Base-by-base conservation (phyloP, 2,113 vertebrate species). In the Boulengeromyrus knoepffleri region DNA sequence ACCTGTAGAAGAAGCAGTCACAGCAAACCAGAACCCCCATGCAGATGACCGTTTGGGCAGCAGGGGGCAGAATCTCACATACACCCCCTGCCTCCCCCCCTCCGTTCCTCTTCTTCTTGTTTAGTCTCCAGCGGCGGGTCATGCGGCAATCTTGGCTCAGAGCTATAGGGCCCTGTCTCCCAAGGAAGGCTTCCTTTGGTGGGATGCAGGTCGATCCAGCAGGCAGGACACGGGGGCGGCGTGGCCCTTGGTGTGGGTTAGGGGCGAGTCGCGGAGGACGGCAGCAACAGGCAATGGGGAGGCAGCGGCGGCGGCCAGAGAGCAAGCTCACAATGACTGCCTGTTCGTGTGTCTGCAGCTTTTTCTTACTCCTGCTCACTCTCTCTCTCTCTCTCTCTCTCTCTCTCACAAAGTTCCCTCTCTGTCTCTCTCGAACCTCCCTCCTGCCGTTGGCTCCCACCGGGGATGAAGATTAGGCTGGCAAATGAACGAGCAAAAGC, bases 1-100 rank as follows among this genome's bases (percentile, higher is more conserved):
- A 96, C 96, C 96, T 96, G 94, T 96, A 96, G 94, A 96, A 96
- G 96, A 96, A 96, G 94, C 96, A 96, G 94, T 96, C 95, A 90
- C 96, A 96, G 94, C 96, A 96, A 90, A 96, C 95, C 90, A 96
- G 94, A 89, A 96, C 95, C 93, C 96, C 96, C 96, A 96, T 96
- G 93, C 93, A 92, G 95, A 47, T 91, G 90, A 90, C 46, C 56
- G 84, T 42, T 10, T 90, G 46, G 90, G 91, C 92, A 89, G 90
- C 91, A 91, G 89, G 91, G 92, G 88, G 89, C 13, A 62, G 91
- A 70, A 56, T 88, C 19, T 49, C 85, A 70, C 56, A 21, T 27
- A 31, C 85, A 42, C 56, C 89, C 46, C 85, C 47, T 45, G 21
- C 66, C 49, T 70, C 62, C 47, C 45, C 17, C 36, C 31, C 27